Evolutionary conservation across 2,113 vertebrate species (phyloP), one percentile per base, ranked within the genome.

Genomic region (Sphyrna mokarran): DNA sequence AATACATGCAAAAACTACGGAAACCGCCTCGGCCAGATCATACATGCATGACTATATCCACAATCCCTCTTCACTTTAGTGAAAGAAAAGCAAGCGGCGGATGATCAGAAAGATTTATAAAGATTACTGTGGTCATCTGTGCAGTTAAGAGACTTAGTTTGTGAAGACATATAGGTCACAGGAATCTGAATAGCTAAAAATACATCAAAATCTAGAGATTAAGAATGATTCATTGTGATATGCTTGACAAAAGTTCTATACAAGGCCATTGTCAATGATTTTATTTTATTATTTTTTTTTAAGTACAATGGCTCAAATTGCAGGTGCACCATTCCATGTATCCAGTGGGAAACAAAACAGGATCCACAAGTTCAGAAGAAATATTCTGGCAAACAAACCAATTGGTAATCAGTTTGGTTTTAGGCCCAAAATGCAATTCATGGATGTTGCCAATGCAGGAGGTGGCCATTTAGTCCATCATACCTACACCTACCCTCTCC

Each of bases 161-260:
- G 13, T 16, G 26, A 95, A 95, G 94, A 95, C 40, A 95, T 61
- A 48, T 29, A 43, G 94, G 94, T 95, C 94, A 95, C 33, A 40
- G 69, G 94, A 95, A 95, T 54, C 94, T 69, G 54, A 54, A 95
- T 48, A 23, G 40, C 94, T 95, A 95, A 95, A 95, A 95, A 95
- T 95, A 95, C 69, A 54, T 29, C 68, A 95, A 29, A 76, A 95
- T 72, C 66, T 95, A 95, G 43, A 95, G 94, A 95, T 95, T 95
- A 95, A 18, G 40, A 72, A 54, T 14, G 0, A 90, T 26, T 70
- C 68, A 94, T 40, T 14, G 22, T 48, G 94, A 69, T 72, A 68
- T 14, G 40, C 94, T 72, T 48, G 22, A 61, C 58, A 70, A 43
- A 54, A 72, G 76, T 26, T 72, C 69, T 14, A 33, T 29, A 40